phyloP scores from a whole-genome alignment of 2,888 invertebrate genomes.

The Clusia tigrina region DNA sequence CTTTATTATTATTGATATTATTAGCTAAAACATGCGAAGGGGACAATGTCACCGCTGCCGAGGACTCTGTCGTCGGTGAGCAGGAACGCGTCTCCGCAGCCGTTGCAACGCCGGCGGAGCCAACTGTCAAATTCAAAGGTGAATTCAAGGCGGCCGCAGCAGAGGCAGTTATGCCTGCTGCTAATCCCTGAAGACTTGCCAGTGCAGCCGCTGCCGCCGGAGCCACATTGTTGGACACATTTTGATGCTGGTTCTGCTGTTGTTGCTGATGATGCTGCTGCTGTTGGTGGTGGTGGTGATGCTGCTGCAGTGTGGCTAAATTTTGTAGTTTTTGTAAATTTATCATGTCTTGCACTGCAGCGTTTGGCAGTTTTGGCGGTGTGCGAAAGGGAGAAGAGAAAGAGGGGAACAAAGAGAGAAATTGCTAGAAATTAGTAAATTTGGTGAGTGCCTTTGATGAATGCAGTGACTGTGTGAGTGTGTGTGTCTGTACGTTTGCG shows the following conservation, averaged over 20 bases:
- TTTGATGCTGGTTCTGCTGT: constrained; percentile 67
- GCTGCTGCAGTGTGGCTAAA: constrained; percentile 75
- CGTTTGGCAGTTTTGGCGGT: too few relatives aligned
- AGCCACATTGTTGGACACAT: constrained; percentile 1
- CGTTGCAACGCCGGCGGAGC: constrained; percentile 54
- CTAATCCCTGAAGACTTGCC: constrained; percentile 71
- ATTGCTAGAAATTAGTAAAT: constrained; percentile 34
- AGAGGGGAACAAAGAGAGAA: constrained; percentile 24
- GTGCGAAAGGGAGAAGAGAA: constrained; percentile 14
- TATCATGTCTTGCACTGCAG: constrained; percentile 66
- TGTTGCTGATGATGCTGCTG: constrained; percentile 46
- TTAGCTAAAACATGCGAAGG: constrained; percentile 19
- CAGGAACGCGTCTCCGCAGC: too few relatives aligned
- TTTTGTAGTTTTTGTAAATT: constrained; percentile 77
- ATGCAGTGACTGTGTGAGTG: neutral
- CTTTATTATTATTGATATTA: constrained; percentile 42
- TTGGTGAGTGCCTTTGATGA: constrained; percentile 25
- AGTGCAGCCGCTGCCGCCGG: constrained; percentile 61
- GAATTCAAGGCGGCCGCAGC: constrained; percentile 77
- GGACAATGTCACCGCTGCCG: too few relatives aligned
- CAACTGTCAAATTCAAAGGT: constrained; percentile 84
- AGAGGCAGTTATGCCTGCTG: constrained; percentile 57
- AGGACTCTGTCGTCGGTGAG: too few relatives aligned
- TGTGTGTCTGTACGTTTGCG: neutral
- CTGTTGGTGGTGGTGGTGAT: constrained; percentile 57